Base-by-base conservation (phyloP, 2,888 invertebrate species). In the Archaeoteleia sp. region DNA sequence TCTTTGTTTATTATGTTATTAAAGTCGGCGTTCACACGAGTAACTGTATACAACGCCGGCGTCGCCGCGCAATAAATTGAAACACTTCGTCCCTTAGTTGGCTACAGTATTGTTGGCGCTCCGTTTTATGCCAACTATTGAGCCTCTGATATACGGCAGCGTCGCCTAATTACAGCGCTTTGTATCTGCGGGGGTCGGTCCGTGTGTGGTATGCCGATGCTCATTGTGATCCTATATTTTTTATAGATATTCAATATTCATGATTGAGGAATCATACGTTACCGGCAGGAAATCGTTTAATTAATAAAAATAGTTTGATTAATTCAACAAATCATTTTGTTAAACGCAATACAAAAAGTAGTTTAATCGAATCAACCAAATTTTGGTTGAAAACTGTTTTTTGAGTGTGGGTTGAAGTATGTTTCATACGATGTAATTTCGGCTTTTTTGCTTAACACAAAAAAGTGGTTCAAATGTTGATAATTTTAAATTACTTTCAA, bases 1-100 rank as follows among this genome's bases (percentile, higher is more conserved):
- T 60, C 66, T 58, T 66, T 60, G 66, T 66, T 80, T 80, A 81
- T 82, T 79, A 77, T 78, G 78, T 81, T 81, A 79, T 81, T 81
- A 81, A 78, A 75, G 72, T 71, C 70, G 54, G 54, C 67, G 46
- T 63, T 63, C 60, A 35, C 63, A 63, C 60, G 49, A 30, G 57
- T 71, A 70, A 70, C 71, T 69, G 71, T 71, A 71, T 65, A 70
- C 25, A 60, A 61, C 45, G 55, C 57, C 29, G 48, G 14, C 37
- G 43, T 29, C 29, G 39, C 20, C 13, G 55, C 40, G 51, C 71
- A 62, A 73, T 76, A 74, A 75, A 75, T 76, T 73, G 70, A 74
- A 73, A 73, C 70, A 68, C 65, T 71, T 63, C 63, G 57, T 61
- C 68, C 68, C 67, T 74, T 71, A 68, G 70, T 73, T 70, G 67